Evolutionary conservation across 2,888 invertebrate species (phyloP), one percentile per base, ranked within the genome.

Genomic region (Phengaris alcon): DNA sequence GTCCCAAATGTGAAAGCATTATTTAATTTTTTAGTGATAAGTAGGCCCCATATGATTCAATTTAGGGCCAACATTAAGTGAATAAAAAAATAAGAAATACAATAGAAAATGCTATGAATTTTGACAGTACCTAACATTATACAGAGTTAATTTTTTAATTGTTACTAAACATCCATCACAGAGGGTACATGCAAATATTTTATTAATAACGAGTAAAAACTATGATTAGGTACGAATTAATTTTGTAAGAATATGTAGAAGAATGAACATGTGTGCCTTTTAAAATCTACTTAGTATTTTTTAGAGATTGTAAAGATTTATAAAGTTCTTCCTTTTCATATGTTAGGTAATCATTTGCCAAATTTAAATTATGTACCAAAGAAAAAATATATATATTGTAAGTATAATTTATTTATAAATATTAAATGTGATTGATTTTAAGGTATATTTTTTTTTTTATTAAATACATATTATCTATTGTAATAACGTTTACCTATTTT

Each of bases 331-430:
- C 15, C 15, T 15, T 51, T 51, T 69, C 6, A 69, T 70, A 10
- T 54, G 12, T 72, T 52, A 72, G 22, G 22, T 54, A 48, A 69
- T 75, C 75, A 78, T 75, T 76, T 79, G 77, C 77, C 79, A 85
- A 84, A 79, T 84, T 74, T 84, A 84, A 84, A 70, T 22, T n/a
- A 46, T 51, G 70, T 70, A 35, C 86, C 85, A 85, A 84, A 84
- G 80, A 77, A 73, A 79, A 59, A 52, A 69, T 52, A 72, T 22
- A 35, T 12, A 69, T 75, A 81, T 81, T 84, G 81, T 82, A 82
- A 85, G 83, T 84, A 85, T 85, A 87, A 87, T 88, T 87, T 86
- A 85, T 86, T 85, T 77, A 82, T 84, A 85, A 84, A 79, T 82
- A 86, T 82, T 84, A 86, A 78, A 77, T 22, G 52, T 72, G 72